Percentiles rank a stretch among this genome's conserved stretches.
phyloP scores from a whole-genome alignment of 1,140 invertebrate genomes.

The Sitodiplosis mosellana region DNA sequence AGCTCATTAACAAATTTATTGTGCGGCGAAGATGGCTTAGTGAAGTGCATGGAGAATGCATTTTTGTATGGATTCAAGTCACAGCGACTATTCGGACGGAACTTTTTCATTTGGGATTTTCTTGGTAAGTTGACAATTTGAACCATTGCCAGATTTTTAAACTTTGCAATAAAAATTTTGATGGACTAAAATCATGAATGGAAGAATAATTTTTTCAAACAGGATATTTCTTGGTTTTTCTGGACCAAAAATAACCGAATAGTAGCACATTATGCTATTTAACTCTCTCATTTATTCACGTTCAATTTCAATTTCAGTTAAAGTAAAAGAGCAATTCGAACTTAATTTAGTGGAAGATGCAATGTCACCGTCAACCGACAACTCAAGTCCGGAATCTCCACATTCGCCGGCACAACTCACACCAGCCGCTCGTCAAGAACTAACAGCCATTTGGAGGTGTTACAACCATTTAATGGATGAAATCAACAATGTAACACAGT shows the following conservation, averaged over 20 bases:
- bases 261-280: too few relatives aligned
- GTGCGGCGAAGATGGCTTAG: conserved; percentile 86
- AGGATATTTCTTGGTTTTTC: too few relatives aligned
- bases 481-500: conserved; percentile 65
- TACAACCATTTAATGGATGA: conserved; percentile 66
- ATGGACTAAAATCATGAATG: too few relatives aligned
- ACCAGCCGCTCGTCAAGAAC: conserved; percentile 32
- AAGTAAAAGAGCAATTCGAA: conserved; percentile 72
- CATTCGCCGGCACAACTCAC: conserved; percentile 15
- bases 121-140: conserved; percentile 79
- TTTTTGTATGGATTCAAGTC: conserved; percentile 89
- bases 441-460: conserved; percentile 48
- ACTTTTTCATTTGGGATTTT: conserved; percentile 96
- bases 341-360: conserved; percentile 41
- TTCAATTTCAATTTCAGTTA: conserved; percentile 36
- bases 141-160: too few relatives aligned
- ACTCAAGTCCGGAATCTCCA: conserved; percentile 22
- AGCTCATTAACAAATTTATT: conserved; percentile 79
- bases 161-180: not conserved
- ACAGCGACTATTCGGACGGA: conserved; percentile 75
- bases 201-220: too few relatives aligned
- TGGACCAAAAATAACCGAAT: too few relatives aligned
- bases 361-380: conserved; percentile 19
- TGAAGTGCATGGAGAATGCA: conserved; percentile 81
- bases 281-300: too few relatives aligned